A percentile compares a stretch with the other conserved stretches of the same genome.
Evolutionary conservation across 2,113 vertebrate genomes (phyloP).

Genomic region (Nanorana parkeri): DNA sequence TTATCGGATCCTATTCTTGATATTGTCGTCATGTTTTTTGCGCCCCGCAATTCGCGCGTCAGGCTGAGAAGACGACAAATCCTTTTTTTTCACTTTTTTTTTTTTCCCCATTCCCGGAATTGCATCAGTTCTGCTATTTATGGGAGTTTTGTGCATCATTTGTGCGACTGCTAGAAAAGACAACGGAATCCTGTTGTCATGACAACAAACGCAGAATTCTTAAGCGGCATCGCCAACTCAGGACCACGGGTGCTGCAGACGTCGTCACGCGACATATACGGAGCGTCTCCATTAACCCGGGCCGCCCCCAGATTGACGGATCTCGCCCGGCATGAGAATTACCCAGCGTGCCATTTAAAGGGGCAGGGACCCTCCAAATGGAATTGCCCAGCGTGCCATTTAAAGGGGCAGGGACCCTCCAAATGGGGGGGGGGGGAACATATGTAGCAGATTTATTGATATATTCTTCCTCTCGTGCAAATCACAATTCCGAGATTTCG

Average conservation of each 20-base stretch:
- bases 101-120: background rate
- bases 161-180: conserved; percentile 11
- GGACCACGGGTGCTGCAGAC: background rate
- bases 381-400: too few species aligned
- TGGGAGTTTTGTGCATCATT: conserved; percentile 19
- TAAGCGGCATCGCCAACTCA: background rate
- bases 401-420: background rate
- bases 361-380: too few species aligned
- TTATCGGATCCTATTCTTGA: too few species aligned
- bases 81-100: background rate
- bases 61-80: background rate
- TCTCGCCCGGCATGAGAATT: too few species aligned
- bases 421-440: too few species aligned
- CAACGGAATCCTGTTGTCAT: conserved; percentile 26
- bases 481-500: too few species aligned
- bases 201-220: conserved; percentile 12
- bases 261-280: background rate
- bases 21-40: too few species aligned
- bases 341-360: background rate
- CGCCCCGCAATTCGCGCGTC: too few species aligned
- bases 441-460: too few species aligned
- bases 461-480: too few species aligned
- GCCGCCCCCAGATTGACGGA: background rate
- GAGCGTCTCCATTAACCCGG: background rate
- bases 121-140: background rate